phyloP scores from a whole-genome alignment of 2,888 invertebrate genomes.

The Philereme vetulata region DNA sequence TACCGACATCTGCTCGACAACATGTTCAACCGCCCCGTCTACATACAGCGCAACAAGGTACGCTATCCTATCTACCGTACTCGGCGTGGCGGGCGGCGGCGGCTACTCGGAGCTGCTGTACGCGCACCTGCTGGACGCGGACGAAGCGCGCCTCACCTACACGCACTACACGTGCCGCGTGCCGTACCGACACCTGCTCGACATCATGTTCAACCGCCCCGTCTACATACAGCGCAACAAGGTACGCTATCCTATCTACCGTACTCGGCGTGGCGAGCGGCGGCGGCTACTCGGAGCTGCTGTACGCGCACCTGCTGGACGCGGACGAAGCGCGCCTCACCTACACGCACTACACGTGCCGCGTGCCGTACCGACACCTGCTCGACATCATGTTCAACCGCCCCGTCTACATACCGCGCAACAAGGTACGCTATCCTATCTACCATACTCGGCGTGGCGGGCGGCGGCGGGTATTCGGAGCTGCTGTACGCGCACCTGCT shows the following conservation, averaged over 20 bases:
- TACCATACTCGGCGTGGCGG: constrained; percentile 32
- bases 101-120: constrained; percentile 91
- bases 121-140: constrained; percentile 86
- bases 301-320: constrained; percentile 87
- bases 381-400: constrained; percentile 92
- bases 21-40: constrained; percentile 91
- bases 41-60: constrained; percentile 89
- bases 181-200: constrained; percentile 88
- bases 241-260: constrained; percentile 71
- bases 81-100: constrained; percentile 38
- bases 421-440: constrained; percentile 83
- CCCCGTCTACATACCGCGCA: constrained; percentile 89
- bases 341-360: constrained; percentile 91
- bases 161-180: constrained; percentile 91
- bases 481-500: constrained; percentile 87
- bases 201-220: constrained; percentile 91
- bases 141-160: constrained; percentile 91
- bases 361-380: constrained; percentile 88
- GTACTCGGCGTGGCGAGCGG: constrained; percentile 32
- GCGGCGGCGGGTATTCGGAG: constrained; percentile 85
- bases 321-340: constrained; percentile 91
- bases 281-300: constrained; percentile 87
- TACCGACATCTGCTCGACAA: constrained; percentile 90
- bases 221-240: constrained; percentile 90
- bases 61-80: too few species aligned